Base-by-base conservation (phyloP, 2,797 vertebrate genomes). In the Eupleurogrammus muticus region DNA sequence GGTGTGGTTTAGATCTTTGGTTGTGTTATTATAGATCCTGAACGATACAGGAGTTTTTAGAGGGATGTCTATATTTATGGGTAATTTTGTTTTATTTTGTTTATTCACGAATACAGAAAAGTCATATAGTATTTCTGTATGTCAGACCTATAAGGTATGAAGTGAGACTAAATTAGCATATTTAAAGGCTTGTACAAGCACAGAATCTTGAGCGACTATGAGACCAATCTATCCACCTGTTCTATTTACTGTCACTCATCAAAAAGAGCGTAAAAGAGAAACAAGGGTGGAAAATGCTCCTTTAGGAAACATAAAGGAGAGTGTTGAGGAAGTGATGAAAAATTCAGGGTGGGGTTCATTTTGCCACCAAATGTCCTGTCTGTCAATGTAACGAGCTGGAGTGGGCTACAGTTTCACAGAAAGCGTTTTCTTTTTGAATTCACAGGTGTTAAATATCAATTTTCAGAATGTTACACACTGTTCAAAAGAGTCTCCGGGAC, bases 371-470 rank as follows among this genome's bases (percentile, higher is more conserved):
- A 67, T 66, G 54, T 75, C 49, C 28, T 56, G 49, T 59, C 47
- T 69, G 55, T 70, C 56, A 54, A 28, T 21, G 52, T 21, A 59
- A 54, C 3, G n/a, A 49, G 42, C 42, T 65, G 48, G 46, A 53
- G 38, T 20, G 21, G 54, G 46, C 52, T 47, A 20, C 61, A 80
- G 76, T 77, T 79, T 83, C 63, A 71, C 50, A 65, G 48, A 75
- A 66, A 70, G 78, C 34, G 50, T 50, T 84, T 75, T 64, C 74
- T 50, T 84, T 75, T 64, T 76, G 36, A 64, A 71, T 52, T 75
- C 70, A 57, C 13, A 48, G 35, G 62, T 50, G 60, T 66, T 62
- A 73, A 65, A 84, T 78, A 64, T 56, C 60, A 34, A 50, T 61
- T 78, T 64, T 79, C 35, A 38, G 17, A 50, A 51, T 58, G 44